A percentile compares a stretch with the other conserved stretches of the same genome.
phyloP scores from a whole-genome alignment of 2,797 vertebrate genomes.

The Xenentodon cancila region DNA sequence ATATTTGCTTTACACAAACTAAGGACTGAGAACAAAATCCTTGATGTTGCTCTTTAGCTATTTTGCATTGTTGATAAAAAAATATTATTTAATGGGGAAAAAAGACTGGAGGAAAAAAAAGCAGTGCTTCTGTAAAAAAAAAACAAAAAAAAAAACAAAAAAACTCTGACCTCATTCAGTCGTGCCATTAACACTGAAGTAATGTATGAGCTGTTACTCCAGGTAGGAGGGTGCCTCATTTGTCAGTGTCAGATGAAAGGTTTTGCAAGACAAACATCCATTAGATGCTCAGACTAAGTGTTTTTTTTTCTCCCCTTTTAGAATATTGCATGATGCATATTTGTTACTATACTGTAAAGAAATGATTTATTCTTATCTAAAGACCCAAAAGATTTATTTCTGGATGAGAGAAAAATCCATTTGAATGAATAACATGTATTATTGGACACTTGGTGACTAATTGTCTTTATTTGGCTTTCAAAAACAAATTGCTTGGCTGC shows the following conservation, averaged over 20 bases:
- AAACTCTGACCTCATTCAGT: constrained; percentile 62
- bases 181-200: constrained; percentile 73
- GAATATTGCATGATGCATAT: constrained; percentile 73
- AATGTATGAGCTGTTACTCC: constrained; percentile 67
- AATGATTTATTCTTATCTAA: constrained; percentile 50
- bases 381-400: constrained; percentile 44
- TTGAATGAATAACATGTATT: too few species aligned
- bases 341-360: constrained; percentile 60
- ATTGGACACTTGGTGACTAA: too few species aligned
- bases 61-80: constrained; percentile 2
- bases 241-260: constrained; percentile 77
- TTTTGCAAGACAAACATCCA: constrained; percentile 66
- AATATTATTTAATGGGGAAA: constrained; percentile 6
- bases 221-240: constrained; percentile 72
- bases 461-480: too few species aligned
- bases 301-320: constrained; percentile 58
- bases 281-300: constrained; percentile 73
- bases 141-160: constrained; percentile 4
- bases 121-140: constrained; percentile 11
- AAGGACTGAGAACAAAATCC: background rate
- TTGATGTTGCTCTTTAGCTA: background rate
- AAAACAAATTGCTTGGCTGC: too few species aligned
- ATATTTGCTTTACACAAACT: too few species aligned
- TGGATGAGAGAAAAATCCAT: too few species aligned
- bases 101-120: background rate